Conservation (phyloP, 2,797 vertebrate genomes). For the Rhodeus uyekii region DNA sequence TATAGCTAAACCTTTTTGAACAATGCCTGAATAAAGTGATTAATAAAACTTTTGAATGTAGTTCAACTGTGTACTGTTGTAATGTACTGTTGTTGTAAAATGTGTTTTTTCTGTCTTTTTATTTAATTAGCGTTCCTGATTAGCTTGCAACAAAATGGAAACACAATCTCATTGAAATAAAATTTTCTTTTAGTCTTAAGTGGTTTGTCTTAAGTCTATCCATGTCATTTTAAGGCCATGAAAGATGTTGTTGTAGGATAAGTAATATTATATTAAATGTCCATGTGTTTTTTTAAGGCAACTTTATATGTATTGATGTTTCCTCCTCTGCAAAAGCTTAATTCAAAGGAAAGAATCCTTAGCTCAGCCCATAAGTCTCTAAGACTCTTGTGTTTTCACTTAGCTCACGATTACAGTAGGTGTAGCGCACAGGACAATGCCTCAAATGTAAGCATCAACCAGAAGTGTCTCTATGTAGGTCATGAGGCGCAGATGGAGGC, state of each 20-base stretch:
- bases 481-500: slow-evolving; percentile 50
- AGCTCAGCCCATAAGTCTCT: not conserved
- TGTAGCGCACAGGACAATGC: slow-evolving; percentile 17
- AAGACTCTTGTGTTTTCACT: slow-evolving; percentile 16
- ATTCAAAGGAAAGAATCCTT: not conserved
- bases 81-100: no score
- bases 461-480: slow-evolving; percentile 54
- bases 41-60: not conserved
- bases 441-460: slow-evolving; percentile 33
- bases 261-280: not conserved
- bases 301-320: not conserved
- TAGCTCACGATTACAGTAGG: slow-evolving; percentile 19
- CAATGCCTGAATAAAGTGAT: not conserved
- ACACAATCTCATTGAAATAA: not conserved
- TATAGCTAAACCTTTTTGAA: not conserved
- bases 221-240: not conserved
- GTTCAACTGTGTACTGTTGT: no score
- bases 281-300: not conserved
- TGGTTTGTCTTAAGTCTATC: not conserved
- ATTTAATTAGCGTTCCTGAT: not conserved
- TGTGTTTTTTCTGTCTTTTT: not conserved
- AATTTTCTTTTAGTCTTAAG: not conserved
- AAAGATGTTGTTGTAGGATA: not conserved
- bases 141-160: not conserved
- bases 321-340: not conserved